Evolutionary conservation across 2,888 invertebrate species (phyloP).

Genomic region (Nipponacmea schrenckii): DNA sequence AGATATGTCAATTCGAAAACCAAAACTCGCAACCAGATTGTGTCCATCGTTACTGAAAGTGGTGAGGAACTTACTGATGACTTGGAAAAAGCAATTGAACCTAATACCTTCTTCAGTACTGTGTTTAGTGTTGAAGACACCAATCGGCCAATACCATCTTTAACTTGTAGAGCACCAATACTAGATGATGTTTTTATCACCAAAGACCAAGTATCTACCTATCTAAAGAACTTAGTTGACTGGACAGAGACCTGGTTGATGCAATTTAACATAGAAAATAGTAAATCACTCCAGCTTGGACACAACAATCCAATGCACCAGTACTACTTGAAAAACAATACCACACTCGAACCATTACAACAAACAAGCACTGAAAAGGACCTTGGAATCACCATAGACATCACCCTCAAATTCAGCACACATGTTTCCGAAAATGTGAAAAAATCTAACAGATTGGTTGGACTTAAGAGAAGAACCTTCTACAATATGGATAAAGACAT

Average conservation of each 20-base stretch:
- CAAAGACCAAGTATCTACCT: neutral
- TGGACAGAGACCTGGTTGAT: constrained; percentile 25
- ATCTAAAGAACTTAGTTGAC: constrained; percentile 12
- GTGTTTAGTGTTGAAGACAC: constrained; percentile 8
- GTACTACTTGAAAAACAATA: no score
- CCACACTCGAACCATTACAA: no score
- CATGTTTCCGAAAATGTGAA: no score
- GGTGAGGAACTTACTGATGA: neutral
- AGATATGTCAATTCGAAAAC: no score
- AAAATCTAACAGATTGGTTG: no score
- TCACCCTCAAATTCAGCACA: no score
- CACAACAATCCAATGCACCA: neutral
- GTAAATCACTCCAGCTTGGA: constrained; percentile 17
- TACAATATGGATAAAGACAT: no score
- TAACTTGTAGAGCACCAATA: neutral
- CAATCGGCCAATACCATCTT: neutral
- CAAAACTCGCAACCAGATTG: neutral
- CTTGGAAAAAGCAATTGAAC: constrained; percentile 11
- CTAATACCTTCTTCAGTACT: constrained; percentile 15
- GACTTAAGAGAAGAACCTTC: no score
- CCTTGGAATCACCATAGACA: no score
- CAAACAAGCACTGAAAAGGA: no score
- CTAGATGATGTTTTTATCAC: neutral
- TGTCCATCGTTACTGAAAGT: neutral
- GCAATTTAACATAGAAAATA: constrained; percentile 20